phyloP scores from a whole-genome alignment of 2,113 vertebrate species.

The Eublepharis macularius region DNA sequence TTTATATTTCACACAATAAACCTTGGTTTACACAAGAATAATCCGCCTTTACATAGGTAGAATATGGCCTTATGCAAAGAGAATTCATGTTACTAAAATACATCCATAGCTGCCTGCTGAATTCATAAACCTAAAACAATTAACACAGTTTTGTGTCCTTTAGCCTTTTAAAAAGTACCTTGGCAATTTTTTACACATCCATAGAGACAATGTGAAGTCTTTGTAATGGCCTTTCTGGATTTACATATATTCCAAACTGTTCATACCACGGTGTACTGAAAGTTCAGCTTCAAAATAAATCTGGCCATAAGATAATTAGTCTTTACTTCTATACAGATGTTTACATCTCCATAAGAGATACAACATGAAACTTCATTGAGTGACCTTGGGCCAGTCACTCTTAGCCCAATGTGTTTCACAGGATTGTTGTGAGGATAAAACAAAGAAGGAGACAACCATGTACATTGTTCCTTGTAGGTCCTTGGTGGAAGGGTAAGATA shows the following conservation, averaged over 20 bases:
- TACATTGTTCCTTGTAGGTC: too few species aligned
- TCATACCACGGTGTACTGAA: neutral
- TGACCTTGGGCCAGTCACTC: too few species aligned
- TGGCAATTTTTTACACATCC: neutral
- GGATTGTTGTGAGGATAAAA: too few species aligned
- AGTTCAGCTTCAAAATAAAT: neutral
- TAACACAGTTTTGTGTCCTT: neutral
- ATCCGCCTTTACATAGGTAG: conserved; percentile 5
- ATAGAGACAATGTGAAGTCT: neutral
- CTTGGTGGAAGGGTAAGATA: too few species aligned
- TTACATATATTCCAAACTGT: neutral
- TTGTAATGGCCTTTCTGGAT: neutral
- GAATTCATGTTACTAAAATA: conserved; percentile 23
- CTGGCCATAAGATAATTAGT: neutral
- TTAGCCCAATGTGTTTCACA: too few species aligned
- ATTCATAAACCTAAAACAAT: neutral
- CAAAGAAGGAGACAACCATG: too few species aligned
- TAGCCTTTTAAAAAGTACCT: neutral
- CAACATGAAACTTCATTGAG: too few species aligned
- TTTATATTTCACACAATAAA: conserved; percentile 37
- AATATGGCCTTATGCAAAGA: neutral
- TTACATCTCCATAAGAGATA: too few species aligned
- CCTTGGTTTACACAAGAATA: conserved; percentile 50
- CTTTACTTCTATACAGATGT: too few species aligned
- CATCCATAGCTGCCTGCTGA: neutral